phyloP scores from a whole-genome alignment of 2,888 invertebrate species.

The Platycnemis pennipes region DNA sequence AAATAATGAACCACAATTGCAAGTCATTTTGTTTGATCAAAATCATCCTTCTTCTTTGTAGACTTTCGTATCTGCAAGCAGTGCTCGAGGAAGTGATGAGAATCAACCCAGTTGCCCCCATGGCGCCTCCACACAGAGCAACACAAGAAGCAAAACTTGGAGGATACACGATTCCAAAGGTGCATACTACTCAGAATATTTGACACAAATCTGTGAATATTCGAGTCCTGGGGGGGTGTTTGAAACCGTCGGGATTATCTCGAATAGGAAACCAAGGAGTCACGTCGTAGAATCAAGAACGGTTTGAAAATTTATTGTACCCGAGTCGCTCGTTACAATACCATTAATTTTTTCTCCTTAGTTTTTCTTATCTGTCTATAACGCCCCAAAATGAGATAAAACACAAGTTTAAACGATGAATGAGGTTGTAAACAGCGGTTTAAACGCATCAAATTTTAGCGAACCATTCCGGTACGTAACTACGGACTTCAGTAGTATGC shows the following conservation, averaged over 20 bases:
- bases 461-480: not conserved
- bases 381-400: too few relatives aligned
- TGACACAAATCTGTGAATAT: not conserved
- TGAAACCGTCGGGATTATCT: too few relatives aligned
- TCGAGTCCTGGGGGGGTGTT: too few relatives aligned
- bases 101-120: constrained; percentile 71
- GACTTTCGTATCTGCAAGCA: constrained; percentile 71
- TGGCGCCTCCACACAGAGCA: constrained; percentile 69
- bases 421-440: too few relatives aligned
- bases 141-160: constrained; percentile 70
- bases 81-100: constrained; percentile 72
- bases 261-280: too few relatives aligned
- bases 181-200: not conserved
- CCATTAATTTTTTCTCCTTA: not conserved
- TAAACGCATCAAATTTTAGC: too few relatives aligned
- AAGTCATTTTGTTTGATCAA: not conserved
- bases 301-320: too few relatives aligned
- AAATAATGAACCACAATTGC: not conserved
- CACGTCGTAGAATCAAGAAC: not conserved
- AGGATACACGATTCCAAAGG: constrained; percentile 72
- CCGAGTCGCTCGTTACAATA: not conserved
- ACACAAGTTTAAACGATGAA: too few relatives aligned
- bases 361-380: too few relatives aligned
- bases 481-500: not conserved
- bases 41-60: constrained; percentile 45